phyloP scores from a whole-genome alignment of 2,888 invertebrate species.

The Lottia scabra region DNA sequence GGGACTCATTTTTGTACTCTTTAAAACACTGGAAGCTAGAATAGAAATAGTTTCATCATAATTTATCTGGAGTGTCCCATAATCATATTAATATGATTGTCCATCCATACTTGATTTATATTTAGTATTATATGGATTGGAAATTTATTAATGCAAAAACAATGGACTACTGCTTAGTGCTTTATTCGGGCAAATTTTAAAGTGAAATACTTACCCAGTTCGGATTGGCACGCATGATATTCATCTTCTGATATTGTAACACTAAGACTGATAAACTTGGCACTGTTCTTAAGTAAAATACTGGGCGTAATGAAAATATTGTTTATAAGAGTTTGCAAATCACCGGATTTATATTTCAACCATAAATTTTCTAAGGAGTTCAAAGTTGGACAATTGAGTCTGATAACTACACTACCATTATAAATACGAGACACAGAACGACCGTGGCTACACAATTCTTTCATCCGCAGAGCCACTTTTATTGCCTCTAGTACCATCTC shows the following conservation, averaged over 20 bases:
- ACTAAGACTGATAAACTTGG: not conserved
- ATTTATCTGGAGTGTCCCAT: too few relatives aligned
- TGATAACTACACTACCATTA: conserved; percentile 27
- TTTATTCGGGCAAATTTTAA: too few relatives aligned
- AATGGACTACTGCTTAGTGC: too few relatives aligned
- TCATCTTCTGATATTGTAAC: conserved; percentile 6
- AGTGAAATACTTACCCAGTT: conserved; percentile 15
- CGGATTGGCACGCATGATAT: conserved; percentile 12
- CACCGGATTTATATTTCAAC: conserved; percentile 19
- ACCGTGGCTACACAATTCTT: conserved; percentile 20
- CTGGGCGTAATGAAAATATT: conserved; percentile 13
- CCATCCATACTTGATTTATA: too few relatives aligned
- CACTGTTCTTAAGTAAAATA: not conserved
- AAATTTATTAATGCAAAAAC: too few relatives aligned
- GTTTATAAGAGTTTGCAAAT: conserved; percentile 15
- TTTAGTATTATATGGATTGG: too few relatives aligned
- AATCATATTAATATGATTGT: too few relatives aligned
- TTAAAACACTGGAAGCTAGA: too few relatives aligned
- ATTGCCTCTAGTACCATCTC: conserved; percentile 2
- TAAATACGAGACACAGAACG: conserved; percentile 21
- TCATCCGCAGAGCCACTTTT: conserved; percentile 15
- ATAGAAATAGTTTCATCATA: too few relatives aligned
- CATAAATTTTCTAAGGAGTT: conserved; percentile 24
- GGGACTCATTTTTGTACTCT: too few relatives aligned
- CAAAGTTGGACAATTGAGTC: conserved; percentile 25